phyloP scores from a whole-genome alignment of 1,140 invertebrate species.

The Globodera rostochiensis region DNA sequence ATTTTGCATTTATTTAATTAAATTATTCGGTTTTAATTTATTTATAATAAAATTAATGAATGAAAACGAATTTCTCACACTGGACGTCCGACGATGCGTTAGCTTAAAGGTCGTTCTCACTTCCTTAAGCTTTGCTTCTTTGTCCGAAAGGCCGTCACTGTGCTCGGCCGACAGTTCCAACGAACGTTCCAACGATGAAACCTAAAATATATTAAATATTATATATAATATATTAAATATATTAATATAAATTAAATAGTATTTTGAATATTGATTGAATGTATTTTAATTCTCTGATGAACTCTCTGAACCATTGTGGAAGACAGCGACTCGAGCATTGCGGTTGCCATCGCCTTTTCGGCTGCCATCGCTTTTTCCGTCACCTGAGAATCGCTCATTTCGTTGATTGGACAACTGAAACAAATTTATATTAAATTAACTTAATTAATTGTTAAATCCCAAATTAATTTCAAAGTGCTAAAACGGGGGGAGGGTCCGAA shows the following conservation, averaged over 20 bases:
- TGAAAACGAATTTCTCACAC: slow-evolving; percentile 33
- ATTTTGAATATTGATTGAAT: too few relatives aligned
- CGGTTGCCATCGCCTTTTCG: background rate
- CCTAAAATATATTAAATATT: background rate
- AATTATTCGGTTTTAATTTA: too few relatives aligned
- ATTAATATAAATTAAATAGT: background rate
- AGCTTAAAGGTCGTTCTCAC: slow-evolving; percentile 29
- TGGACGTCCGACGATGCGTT: slow-evolving; percentile 48
- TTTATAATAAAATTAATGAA: too few relatives aligned
- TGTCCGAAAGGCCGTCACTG: slow-evolving; percentile 48
- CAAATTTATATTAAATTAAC: too few relatives aligned
- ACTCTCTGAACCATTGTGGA: background rate
- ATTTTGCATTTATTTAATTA: too few relatives aligned
- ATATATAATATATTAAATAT: slow-evolving; percentile 2
- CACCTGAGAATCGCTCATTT: background rate
- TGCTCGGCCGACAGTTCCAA: slow-evolving; percentile 38
- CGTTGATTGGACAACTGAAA: background rate
- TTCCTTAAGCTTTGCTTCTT: slow-evolving; percentile 35
- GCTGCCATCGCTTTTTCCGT: background rate
- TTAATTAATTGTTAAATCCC: too few relatives aligned
- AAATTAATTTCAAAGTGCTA: too few relatives aligned
- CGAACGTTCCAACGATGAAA: slow-evolving; percentile 41
- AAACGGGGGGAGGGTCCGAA: too few relatives aligned
- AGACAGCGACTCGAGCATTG: slow-evolving; percentile 26
- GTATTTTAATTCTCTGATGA: too few relatives aligned